Evolutionary conservation across 2,888 invertebrate genomes (phyloP).

Genomic region (Epinotia demarniana): DNA sequence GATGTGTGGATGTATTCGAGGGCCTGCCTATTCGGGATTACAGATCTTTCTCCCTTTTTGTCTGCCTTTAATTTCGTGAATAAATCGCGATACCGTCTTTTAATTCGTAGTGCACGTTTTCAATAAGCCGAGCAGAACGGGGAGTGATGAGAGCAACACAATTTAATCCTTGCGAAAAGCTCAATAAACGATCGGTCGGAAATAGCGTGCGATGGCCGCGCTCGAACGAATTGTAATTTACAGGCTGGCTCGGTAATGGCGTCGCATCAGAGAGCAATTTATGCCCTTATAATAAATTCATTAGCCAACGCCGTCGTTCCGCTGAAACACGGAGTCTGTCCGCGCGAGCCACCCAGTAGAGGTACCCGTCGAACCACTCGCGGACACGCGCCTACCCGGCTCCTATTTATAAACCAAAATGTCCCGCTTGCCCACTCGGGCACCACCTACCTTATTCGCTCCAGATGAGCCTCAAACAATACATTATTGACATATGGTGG

Average conservation of each 20-base stretch:
- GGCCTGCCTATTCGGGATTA: slow-evolving; percentile 76
- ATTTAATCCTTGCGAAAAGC: slow-evolving; percentile 62
- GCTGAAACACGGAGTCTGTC: slow-evolving; percentile 53
- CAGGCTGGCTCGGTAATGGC: slow-evolving; percentile 77
- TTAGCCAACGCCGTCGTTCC: slow-evolving; percentile 62
- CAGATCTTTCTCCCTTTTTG: slow-evolving; percentile 66
- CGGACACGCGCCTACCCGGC: slow-evolving; percentile 44
- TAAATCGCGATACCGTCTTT: slow-evolving; percentile 51
- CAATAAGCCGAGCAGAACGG: slow-evolving; percentile 52
- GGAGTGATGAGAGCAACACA: slow-evolving; percentile 48
- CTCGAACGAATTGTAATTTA: slow-evolving; percentile 80
- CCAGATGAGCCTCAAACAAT: slow-evolving; percentile 45
- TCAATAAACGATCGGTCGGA: slow-evolving; percentile 74
- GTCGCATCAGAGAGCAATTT: slow-evolving; percentile 81
- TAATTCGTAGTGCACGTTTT: slow-evolving; percentile 52
- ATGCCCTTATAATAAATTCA: slow-evolving; percentile 84
- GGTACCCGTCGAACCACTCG: slow-evolving; percentile 36
- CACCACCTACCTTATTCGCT: slow-evolving; percentile 37
- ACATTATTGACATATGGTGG: slow-evolving; percentile 41
- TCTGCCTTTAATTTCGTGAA: slow-evolving; percentile 59
- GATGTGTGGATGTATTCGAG: slow-evolving; percentile 75
- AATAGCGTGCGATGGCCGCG: slow-evolving; percentile 63
- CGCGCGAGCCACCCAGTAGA: slow-evolving; percentile 36
- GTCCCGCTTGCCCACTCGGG: slow-evolving; percentile 39
- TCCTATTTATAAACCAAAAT: slow-evolving; percentile 53